These are phyloP conservation scores for Morbakka virulenta DNA, from an alignment of 30 jellyfish, hydroid and myxozoan species.

Conservation along the genomic window DNA sequence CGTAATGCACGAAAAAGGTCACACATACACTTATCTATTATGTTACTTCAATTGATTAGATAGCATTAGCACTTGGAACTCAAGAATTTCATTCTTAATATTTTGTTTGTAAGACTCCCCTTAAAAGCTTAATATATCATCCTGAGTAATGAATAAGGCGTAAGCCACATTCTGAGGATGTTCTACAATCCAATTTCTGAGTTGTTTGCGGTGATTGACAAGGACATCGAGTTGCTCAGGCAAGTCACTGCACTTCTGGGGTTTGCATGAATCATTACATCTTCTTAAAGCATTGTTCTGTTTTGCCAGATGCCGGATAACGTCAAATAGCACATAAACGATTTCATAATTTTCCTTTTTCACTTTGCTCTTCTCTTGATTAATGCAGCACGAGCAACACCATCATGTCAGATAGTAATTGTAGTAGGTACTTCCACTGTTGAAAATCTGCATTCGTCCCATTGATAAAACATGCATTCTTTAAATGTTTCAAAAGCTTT, in stretches of 20 bases:
- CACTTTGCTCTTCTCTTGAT: no score
- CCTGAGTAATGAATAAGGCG: constrained; percentile 34
- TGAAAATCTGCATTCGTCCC: constrained; percentile 33
- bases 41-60: constrained; percentile 37
- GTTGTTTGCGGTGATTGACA: constrained; percentile 39
- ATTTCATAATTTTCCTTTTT: constrained; percentile 24
- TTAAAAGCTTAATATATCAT: constrained; percentile 40
- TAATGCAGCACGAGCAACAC: constrained; percentile 52
- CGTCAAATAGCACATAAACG: constrained; percentile 28
- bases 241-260: constrained; percentile 41
- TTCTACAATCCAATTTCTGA: constrained; percentile 38
- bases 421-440: constrained; percentile 16
- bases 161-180: constrained; percentile 53
- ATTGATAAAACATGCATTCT: constrained; percentile 44
- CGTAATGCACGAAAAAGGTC: constrained; percentile 29
- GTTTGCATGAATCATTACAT: not conserved
- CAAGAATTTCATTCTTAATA: constrained; percentile 7
- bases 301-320: constrained; percentile 40
- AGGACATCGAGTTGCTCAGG: constrained; percentile 41
- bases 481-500: constrained; percentile 19
- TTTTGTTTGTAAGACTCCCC: not conserved
- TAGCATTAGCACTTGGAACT: constrained; percentile 17
- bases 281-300: constrained; percentile 62
- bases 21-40: constrained; percentile 34
- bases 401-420: constrained; percentile 32